Base-by-base conservation (phyloP, 1,140 invertebrate genomes). In the Venustaconcha ellipsiformis region DNA sequence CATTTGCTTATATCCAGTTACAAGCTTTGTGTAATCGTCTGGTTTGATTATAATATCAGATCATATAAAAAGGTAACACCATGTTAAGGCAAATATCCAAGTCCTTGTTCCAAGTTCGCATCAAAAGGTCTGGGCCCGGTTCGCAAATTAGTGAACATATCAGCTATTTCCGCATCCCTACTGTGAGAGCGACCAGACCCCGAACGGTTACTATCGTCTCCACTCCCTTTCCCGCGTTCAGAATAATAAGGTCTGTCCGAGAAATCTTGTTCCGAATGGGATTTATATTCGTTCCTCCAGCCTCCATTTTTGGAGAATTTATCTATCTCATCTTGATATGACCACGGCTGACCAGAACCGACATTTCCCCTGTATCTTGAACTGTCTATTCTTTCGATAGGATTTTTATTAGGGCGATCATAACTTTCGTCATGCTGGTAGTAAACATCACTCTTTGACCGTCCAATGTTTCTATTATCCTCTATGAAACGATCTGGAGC, bases 71-170 rank as follows among this genome's bases (percentile, higher is more conserved):
- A 18, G 23, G 14, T 14, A 62, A 23, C 23, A 12, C 4, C 59
- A 62, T 62, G 4, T 77, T 57, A 77, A 20, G 75, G 75, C 15
- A 77, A 66, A 72, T 77, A 77, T 26, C 75, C 75, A 2, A 77
- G 64, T 14, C 57, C 57, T 20, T 63, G 70, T 68, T 77, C 75
- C 67, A 77, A 77, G 23, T 77, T 70, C 11, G 57, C 26, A 57
- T 77, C 75, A 37, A 56, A 62, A 23, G 18, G 11, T 13, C 58
- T 48, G 17, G 63, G 8, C 18, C 57, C 70, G n/a, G 69, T 72
- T 23, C 64, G 59, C 20, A 77, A 58, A 62, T 77, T 66, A 20
- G 69, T 57, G 67, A 77, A 72, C 75, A 77, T 77, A 55, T 77
- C 63, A 30, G 63, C 75, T 15, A 77, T 77, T 37, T 77, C 75